Percentiles rank a stretch among this genome's conserved stretches.
Conservation (phyloP, 2,888 invertebrate genomes). For the Danaus chrysippus region DNA sequence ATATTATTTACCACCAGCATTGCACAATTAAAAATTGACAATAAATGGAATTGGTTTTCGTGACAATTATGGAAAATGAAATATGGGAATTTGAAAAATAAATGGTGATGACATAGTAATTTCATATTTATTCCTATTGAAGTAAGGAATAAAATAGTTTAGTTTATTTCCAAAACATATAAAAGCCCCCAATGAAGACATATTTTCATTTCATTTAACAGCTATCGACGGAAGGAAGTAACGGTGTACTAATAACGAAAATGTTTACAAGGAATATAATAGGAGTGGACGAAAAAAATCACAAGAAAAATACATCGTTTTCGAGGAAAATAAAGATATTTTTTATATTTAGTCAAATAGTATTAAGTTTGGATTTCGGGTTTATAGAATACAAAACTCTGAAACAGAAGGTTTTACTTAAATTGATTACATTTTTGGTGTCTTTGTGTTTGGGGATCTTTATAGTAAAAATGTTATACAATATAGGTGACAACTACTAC, state of each 20-base stretch:
- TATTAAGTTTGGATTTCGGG: neutral
- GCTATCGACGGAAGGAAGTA: too few species aligned
- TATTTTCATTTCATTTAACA: too few species aligned
- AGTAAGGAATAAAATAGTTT: too few species aligned
- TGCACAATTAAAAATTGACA: neutral
- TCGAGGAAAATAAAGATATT: neutral
- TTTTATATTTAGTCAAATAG: neutral
- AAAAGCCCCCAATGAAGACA: too few species aligned
- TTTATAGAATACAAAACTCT: slow-evolving; percentile 2
- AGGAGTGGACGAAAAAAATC: neutral
- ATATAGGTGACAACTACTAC: neutral
- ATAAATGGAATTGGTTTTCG: neutral
- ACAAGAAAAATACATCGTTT: neutral
- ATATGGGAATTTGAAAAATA: neutral
- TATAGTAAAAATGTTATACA: neutral
- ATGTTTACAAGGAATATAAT: neutral
- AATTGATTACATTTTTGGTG: neutral
- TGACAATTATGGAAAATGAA: neutral
- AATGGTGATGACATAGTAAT: too few species aligned
- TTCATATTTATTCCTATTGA: too few species aligned
- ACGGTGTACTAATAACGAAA: neutral
- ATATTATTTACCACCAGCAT: neutral
- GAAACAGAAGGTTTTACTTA: neutral
- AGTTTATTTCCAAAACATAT: too few species aligned
- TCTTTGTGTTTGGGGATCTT: slow-evolving; percentile 2